phyloP scores from a whole-genome alignment of 2,888 invertebrate genomes.

The Tipula unca region DNA sequence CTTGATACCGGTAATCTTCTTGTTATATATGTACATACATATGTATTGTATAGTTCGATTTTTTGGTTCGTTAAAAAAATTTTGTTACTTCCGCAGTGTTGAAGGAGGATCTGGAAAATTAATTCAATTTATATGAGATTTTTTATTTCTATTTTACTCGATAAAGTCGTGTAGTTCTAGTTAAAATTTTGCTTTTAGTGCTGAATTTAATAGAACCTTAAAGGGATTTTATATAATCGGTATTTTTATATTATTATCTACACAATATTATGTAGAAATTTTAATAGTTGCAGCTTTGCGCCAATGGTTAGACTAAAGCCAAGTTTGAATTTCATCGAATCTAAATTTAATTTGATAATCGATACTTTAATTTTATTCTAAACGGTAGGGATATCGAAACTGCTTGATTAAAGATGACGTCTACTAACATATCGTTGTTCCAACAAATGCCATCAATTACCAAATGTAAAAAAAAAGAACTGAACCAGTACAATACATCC shows the following conservation, averaged over 20 bases:
- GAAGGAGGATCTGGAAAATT: not conserved
- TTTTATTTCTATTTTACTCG: not conserved
- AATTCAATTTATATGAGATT: not conserved
- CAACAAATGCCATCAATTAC: too few species aligned
- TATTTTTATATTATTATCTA: too few species aligned
- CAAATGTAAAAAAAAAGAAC: too few species aligned
- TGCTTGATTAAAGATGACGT: too few species aligned
- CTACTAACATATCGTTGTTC: too few species aligned
- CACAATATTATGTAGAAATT: not conserved
- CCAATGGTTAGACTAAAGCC: too few species aligned
- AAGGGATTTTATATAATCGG: not conserved
- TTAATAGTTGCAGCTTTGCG: not conserved
- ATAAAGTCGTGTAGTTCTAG: not conserved
- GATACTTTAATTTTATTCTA: too few species aligned
- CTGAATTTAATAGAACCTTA: not conserved
- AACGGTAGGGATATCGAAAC: too few species aligned
- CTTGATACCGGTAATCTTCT: conserved; percentile 8
- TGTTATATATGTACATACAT: not conserved
- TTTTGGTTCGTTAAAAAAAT: not conserved
- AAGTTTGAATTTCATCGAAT: too few species aligned
- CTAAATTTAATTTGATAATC: too few species aligned
- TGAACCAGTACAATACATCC: too few species aligned
- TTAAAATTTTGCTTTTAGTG: not conserved
- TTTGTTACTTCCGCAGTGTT: not conserved
- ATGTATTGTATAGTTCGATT: not conserved